These are phyloP conservation scores for Psophia crepitans DNA, from an alignment of 2,113 vertebrate species.

Conservation along the genomic window DNA sequence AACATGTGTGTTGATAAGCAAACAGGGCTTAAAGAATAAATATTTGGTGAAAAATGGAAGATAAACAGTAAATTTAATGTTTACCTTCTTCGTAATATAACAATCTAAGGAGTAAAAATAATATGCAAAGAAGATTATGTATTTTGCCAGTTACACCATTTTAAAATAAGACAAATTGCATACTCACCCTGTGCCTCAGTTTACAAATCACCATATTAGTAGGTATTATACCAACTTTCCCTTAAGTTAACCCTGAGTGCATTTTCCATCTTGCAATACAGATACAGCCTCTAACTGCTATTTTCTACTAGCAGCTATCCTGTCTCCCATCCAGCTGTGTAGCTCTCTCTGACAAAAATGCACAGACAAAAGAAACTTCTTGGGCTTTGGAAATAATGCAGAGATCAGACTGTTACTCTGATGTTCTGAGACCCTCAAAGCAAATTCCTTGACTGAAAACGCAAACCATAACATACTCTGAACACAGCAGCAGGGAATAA, in stretches of 20 bases:
- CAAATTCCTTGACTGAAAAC: neutral
- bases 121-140: neutral
- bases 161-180: neutral
- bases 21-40: neutral
- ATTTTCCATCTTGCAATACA: neutral
- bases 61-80: neutral
- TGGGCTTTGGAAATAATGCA: neutral
- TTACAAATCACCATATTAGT: neutral
- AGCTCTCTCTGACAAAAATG: neutral
- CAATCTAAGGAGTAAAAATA: neutral
- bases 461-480: neutral
- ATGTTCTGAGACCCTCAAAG: neutral
- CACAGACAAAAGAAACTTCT: neutral
- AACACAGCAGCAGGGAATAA: neutral
- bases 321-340: neutral
- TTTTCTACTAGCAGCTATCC: neutral
- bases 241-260: neutral
- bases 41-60: neutral
- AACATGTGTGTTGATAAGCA: neutral
- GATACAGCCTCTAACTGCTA: neutral
- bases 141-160: neutral
- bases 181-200: neutral
- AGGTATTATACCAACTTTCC: neutral
- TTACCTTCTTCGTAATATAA: neutral
- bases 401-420: neutral